Conservation (phyloP, 2,797 vertebrate genomes). For the Kryptopterus vitreolus region DNA sequence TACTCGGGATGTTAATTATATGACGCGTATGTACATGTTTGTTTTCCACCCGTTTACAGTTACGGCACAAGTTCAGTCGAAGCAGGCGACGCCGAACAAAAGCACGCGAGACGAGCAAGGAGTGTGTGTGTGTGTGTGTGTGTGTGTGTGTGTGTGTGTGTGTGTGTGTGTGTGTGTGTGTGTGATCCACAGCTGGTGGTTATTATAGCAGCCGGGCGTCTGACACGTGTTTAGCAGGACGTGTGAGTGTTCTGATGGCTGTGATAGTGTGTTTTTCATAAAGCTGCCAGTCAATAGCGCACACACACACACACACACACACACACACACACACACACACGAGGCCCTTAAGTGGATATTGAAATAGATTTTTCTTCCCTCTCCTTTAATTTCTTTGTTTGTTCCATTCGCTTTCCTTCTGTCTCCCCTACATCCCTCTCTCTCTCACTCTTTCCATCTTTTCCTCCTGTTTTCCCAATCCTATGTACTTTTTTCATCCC, state of each 20-base stretch:
- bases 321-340: not conserved
- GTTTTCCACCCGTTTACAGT: not conserved
- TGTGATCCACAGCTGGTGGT: constrained; percentile 1
- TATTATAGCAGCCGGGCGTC: constrained; percentile 19
- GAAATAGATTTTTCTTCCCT: constrained; percentile 42
- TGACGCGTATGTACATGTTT: not conserved
- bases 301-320: constrained; percentile 9
- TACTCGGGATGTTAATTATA: not conserved
- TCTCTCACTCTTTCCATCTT: not conserved
- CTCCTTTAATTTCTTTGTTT: constrained; percentile 33
- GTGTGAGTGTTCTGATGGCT: constrained; percentile 35
- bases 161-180: not conserved
- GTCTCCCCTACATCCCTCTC: not conserved
- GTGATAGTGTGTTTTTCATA: constrained; percentile 33
- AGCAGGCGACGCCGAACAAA: not conserved
- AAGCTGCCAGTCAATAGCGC: constrained; percentile 41
- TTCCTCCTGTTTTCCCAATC: not conserved
- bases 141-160: not conserved
- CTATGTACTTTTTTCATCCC: too few species aligned
- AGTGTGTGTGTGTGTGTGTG: not conserved
- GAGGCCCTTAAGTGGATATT: constrained; percentile 38
- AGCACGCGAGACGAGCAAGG: not conserved
- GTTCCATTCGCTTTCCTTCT: not conserved
- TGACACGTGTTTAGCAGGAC: constrained; percentile 29
- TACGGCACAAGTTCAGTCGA: too few species aligned